Evolutionary conservation across 2,888 invertebrate species (phyloP).

Genomic region (Malthinus seriepunctatus): DNA sequence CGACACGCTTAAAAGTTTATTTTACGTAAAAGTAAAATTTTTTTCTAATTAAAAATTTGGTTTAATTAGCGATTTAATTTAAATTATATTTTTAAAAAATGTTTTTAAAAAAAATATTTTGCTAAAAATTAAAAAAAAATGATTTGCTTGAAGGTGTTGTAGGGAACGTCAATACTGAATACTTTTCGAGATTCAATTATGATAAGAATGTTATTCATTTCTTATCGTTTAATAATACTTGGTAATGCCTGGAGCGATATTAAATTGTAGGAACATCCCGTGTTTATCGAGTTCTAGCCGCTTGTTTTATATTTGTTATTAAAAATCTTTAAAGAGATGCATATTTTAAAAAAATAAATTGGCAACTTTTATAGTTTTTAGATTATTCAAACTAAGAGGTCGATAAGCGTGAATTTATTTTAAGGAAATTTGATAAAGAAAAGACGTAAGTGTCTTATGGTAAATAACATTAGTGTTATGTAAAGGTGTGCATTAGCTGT

Average conservation of each 20-base stretch:
- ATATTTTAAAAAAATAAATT: conserved; percentile 5
- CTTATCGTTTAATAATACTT: conserved; percentile 52
- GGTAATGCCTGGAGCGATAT: conserved; percentile 43
- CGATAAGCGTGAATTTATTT: neutral
- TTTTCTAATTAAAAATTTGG: no score
- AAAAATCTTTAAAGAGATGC: conserved; percentile 20
- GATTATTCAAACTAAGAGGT: neutral
- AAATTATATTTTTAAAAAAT: no score
- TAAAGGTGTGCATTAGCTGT: conserved; percentile 23
- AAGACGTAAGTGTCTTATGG: neutral
- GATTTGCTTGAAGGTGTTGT: conserved; percentile 19
- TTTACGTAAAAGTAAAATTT: no score
- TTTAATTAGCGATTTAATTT: no score
- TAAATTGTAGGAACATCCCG: conserved; percentile 41
- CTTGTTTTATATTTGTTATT: conserved; percentile 39
- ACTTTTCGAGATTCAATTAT: conserved; percentile 53
- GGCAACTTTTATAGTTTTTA: neutral
- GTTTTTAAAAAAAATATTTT: no score
- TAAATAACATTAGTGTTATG: conserved; percentile 7
- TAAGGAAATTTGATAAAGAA: neutral
- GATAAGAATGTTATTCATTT: conserved; percentile 51
- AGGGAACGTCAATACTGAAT: conserved; percentile 20
- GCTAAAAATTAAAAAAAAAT: no score
- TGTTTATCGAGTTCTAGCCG: conserved; percentile 41
- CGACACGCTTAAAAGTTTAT: no score